These are phyloP conservation scores for Parnassius apollo DNA, from an alignment of 2,888 invertebrate species.

Conservation along the genomic window DNA sequence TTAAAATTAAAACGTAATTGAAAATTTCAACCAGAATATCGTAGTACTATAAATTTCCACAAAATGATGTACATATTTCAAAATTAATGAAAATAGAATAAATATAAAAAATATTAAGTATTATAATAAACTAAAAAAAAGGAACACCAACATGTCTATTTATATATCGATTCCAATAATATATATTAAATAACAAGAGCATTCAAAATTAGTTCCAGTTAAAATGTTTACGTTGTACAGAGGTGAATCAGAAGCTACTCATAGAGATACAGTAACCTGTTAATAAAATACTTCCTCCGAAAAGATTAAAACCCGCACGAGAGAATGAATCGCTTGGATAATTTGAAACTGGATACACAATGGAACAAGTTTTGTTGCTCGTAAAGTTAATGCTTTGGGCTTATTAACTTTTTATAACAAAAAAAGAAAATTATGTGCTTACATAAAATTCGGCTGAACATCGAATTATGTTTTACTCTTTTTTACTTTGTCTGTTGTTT, in stretches of 20 bases:
- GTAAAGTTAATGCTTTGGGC: slow-evolving; percentile 24
- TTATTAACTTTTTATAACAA: slow-evolving; percentile 26
- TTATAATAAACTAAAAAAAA: background rate
- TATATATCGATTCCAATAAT: slow-evolving; percentile 19
- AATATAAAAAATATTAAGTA: too few species aligned
- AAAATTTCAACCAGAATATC: too few species aligned
- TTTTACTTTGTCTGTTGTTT: slow-evolving; percentile 20
- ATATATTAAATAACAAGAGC: slow-evolving; percentile 14
- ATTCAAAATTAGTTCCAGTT: slow-evolving; percentile 45
- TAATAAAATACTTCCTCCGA: slow-evolving; percentile 64
- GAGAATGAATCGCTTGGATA: slow-evolving; percentile 55
- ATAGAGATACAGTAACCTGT: slow-evolving; percentile 59
- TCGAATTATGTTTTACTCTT: slow-evolving; percentile 20
- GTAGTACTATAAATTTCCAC: too few species aligned
- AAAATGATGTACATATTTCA: too few species aligned
- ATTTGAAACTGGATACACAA: slow-evolving; percentile 50
- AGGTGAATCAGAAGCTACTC: slow-evolving; percentile 54
- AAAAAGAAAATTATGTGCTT: slow-evolving; percentile 17
- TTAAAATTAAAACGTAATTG: too few species aligned
- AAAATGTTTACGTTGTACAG: slow-evolving; percentile 35
- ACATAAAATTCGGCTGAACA: slow-evolving; percentile 15
- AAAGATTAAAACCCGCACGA: slow-evolving; percentile 54
- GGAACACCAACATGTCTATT: slow-evolving; percentile 23
- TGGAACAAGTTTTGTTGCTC: slow-evolving; percentile 39
- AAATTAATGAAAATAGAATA: too few species aligned